Evolutionary conservation across 2,888 invertebrate genomes (phyloP).

Genomic region (Punctoribates punctum): DNA sequence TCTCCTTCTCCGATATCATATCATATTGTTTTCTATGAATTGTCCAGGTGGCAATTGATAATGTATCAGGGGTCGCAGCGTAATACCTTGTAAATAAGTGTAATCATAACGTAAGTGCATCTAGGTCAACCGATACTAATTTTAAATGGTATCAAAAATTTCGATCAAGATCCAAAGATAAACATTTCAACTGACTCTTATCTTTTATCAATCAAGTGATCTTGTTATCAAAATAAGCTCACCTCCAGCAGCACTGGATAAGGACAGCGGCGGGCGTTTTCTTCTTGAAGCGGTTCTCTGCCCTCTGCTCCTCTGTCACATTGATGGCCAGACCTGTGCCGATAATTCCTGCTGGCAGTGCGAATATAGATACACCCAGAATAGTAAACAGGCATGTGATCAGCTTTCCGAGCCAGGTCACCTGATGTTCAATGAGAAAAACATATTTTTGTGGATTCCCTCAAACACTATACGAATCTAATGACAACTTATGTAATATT

Average conservation of each 20-base stretch:
- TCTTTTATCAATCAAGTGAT: not conserved
- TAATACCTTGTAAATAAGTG: constrained; percentile 13
- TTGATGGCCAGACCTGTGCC: constrained; percentile 43
- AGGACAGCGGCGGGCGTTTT: constrained; percentile 31
- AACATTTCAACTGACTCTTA: not conserved
- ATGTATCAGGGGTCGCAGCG: not conserved
- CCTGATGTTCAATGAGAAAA: not conserved
- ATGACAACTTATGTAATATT: too few relatives aligned
- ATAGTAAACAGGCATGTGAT: constrained; percentile 37
- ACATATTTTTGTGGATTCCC: not conserved
- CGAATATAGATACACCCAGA: constrained; percentile 38
- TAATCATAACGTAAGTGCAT: not conserved
- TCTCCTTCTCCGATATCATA: not conserved
- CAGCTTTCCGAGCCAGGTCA: constrained; percentile 40
- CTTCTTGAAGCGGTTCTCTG: constrained; percentile 23
- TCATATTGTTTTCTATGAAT: not conserved
- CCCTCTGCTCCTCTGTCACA: constrained; percentile 35
- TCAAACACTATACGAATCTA: too few relatives aligned
- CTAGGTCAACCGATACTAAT: not conserved
- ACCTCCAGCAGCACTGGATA: constrained; percentile 39
- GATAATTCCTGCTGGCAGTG: constrained; percentile 41
- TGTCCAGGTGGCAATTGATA: not conserved
- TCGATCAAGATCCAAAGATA: not conserved
- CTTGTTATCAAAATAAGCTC: not conserved
- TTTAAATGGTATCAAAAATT: not conserved